Base-by-base conservation (phyloP, 2,113 vertebrate genomes). In the Perccottus glenii region DNA sequence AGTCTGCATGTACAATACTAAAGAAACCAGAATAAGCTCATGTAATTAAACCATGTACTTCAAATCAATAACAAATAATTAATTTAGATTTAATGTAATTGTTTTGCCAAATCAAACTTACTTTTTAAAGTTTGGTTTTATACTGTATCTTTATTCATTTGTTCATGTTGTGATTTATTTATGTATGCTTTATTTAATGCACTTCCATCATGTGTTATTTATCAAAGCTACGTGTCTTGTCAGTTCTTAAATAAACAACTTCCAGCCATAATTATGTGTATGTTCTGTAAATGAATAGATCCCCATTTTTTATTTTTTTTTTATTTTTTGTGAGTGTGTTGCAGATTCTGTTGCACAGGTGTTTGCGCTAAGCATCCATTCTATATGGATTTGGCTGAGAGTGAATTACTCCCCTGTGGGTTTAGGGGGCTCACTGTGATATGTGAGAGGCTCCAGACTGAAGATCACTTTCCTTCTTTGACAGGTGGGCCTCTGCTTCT, bases 341-440 rank as follows among this genome's bases (percentile, higher is more conserved):
- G 32, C 6, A n/a, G 55, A 61, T 53, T 40, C 3, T 7, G 16
- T 59, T 47, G 5, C 48, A 47, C 35, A 48, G n/a, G 32, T 3
- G 7, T 16, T 15, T 40, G 33, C 36, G 56, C 46, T 2, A 51
- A 62, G 40, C 45, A 70, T 48, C 8, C 6, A 67, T 67, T 57
- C 40, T 11, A 10, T 60, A 11, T 48, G 7, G 42, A 46, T 75
- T 78, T 60, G 43, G 50, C 57, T 49, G 43, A 15, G 32, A 16
- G 35, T 47, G 35, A 59, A 57, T 50, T 16, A 0, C 50, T 16
- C 57, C 50, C 63, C 64, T 51, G 19, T 11, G 32, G 33, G 27
- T 43, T 51, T 19, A 9, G 56, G 80, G 33, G 73, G 82, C 40
- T 90, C 85, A 69, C 91, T 93, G 74, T 89, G 85, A 68, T 60